phyloP scores from a whole-genome alignment of 2,888 invertebrate species.

The Hyles lineata region DNA sequence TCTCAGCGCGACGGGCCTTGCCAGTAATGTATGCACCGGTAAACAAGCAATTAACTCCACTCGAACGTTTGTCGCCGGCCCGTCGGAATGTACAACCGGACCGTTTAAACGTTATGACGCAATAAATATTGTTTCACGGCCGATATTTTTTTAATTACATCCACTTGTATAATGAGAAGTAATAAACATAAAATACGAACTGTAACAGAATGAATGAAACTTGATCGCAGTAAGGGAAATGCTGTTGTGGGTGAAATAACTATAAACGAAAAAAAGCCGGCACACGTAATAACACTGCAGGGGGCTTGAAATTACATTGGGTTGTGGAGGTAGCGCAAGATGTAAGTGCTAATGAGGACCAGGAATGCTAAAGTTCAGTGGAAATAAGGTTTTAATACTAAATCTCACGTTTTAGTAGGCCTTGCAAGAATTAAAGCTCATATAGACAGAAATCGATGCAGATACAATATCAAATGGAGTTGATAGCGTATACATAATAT shows the following conservation, averaged over 20 bases:
- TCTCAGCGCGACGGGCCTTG: neutral
- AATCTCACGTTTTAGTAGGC: no score
- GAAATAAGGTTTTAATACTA: no score
- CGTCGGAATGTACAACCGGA: conserved; percentile 38
- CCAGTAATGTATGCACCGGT: conserved; percentile 39
- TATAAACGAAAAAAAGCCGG: neutral
- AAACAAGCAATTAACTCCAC: conserved; percentile 41
- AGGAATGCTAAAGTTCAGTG: neutral
- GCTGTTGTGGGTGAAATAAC: neutral
- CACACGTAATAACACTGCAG: neutral
- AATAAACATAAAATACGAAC: conserved; percentile 19
- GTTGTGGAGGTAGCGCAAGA: neutral
- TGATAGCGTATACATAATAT: no score
- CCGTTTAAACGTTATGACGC: conserved; percentile 31
- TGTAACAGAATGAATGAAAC: conserved; percentile 14
- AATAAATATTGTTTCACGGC: conserved; percentile 28
- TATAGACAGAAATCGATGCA: no score
- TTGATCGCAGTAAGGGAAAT: neutral
- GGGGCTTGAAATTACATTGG: neutral
- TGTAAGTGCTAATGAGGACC: conserved; percentile 6
- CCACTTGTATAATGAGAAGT: conserved; percentile 19
- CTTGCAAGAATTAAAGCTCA: no score
- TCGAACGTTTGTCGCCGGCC: conserved; percentile 44
- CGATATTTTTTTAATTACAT: conserved; percentile 27
- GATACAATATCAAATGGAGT: no score